Conservation (phyloP, 2,113 vertebrate species). For the Sakesphorus luctuosus region DNA sequence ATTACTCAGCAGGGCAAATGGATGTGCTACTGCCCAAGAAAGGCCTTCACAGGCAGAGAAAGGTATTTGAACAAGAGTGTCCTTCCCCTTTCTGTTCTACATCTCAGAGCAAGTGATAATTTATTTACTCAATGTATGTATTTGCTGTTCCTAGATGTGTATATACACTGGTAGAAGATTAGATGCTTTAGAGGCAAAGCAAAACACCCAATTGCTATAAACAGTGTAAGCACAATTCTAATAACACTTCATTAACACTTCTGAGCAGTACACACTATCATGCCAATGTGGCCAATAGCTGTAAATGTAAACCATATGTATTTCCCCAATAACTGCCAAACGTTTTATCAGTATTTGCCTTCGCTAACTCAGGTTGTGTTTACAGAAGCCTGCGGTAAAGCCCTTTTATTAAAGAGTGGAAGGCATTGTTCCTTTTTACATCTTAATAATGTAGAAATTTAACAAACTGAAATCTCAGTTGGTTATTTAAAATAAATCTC, state of each 20-base stretch:
- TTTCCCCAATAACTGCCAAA: background rate
- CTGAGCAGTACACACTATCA: background rate
- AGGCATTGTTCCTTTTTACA: fast-evolving
- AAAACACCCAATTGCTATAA: background rate
- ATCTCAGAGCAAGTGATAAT: background rate
- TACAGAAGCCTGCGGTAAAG: background rate
- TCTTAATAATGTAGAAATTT: background rate
- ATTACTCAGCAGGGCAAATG: background rate
- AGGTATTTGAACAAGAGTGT: background rate
- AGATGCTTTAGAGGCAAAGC: background rate
- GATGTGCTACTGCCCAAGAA: background rate
- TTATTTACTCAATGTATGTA: background rate
- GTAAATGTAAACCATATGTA: background rate
- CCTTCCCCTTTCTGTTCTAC: background rate
- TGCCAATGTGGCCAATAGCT: background rate
- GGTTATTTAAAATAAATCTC: background rate
- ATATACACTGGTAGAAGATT: background rate
- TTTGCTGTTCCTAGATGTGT: background rate
- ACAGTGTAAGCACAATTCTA: background rate
- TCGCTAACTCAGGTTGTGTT: background rate
- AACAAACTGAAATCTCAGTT: background rate
- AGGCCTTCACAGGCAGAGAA: background rate
- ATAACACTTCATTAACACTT: background rate
- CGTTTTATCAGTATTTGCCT: background rate
- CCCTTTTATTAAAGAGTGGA: background rate